These are phyloP conservation scores for Etheostoma nigrum DNA, from an alignment of 2,797 vertebrate genomes.

Conservation along the genomic window DNA sequence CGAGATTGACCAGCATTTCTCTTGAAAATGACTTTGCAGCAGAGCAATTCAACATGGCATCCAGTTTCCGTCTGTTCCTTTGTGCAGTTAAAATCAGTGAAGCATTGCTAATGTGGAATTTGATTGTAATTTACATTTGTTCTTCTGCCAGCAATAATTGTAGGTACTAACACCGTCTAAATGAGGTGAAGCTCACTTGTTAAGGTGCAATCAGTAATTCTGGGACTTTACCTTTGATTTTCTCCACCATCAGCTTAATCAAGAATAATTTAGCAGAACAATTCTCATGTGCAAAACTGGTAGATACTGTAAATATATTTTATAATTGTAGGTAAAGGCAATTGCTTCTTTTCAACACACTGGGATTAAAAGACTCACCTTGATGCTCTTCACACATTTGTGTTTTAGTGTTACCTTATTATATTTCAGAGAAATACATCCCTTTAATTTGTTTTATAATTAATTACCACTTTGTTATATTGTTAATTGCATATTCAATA, in stretches of 20 bases:
- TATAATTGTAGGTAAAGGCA: slow-evolving; percentile 20
- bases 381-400: slow-evolving; percentile 7
- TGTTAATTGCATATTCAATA: no score
- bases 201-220: slow-evolving; percentile 43
- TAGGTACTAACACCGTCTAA: slow-evolving; percentile 43
- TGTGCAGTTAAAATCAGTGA: slow-evolving; percentile 42
- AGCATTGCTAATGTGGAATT: slow-evolving; percentile 39
- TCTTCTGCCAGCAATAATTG: slow-evolving; percentile 39
- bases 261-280: slow-evolving; percentile 39
- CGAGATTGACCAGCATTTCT: slow-evolving; percentile 56
- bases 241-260: slow-evolving; percentile 25
- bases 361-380: slow-evolving; percentile 18
- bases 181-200: slow-evolving; percentile 50
- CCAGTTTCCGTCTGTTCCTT: slow-evolving; percentile 48
- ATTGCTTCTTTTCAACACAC: slow-evolving; percentile 14
- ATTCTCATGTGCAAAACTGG: slow-evolving; percentile 3
- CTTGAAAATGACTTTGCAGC: slow-evolving; percentile 53
- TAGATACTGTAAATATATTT: slow-evolving; percentile 2
- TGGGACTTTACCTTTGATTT: slow-evolving; percentile 7
- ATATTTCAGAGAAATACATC: neutral
- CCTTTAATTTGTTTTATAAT: no score
- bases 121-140: slow-evolving; percentile 58
- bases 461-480: neutral
- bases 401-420: neutral
- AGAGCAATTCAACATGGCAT: slow-evolving; percentile 30